These are phyloP conservation scores for Nomada flava DNA, from an alignment of 2,888 invertebrate species.

Conservation along the genomic window DNA sequence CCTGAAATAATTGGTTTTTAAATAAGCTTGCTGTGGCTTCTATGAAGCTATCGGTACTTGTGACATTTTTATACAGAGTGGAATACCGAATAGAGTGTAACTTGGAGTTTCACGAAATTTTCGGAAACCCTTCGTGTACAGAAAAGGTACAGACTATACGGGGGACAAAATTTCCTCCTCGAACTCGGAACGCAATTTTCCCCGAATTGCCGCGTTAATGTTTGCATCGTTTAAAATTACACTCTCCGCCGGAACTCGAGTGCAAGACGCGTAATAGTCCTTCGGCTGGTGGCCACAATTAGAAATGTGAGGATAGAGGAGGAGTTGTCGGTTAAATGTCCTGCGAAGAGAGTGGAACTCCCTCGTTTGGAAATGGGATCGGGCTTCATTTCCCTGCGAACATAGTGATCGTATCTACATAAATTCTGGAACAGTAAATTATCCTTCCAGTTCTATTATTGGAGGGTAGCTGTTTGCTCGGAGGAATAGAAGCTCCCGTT, in stretches of 20 bases:
- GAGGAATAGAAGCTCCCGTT: neutral
- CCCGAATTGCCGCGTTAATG: slow-evolving; percentile 28
- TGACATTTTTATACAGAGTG: neutral
- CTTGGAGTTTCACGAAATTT: neutral
- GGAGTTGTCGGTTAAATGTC: slow-evolving; percentile 35
- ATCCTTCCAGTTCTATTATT: too few species aligned
- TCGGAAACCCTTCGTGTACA: neutral
- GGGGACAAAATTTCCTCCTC: slow-evolving; percentile 13
- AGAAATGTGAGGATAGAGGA: slow-evolving; percentile 1
- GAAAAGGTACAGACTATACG: neutral
- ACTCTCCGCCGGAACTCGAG: neutral
- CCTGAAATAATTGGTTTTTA: neutral
- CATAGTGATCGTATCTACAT: slow-evolving; percentile 20
- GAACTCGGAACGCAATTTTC: slow-evolving; percentile 31
- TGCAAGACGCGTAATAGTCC: slow-evolving; percentile 14
- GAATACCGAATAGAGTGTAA: too few species aligned
- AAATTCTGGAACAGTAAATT: too few species aligned
- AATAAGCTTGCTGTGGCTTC: too few species aligned
- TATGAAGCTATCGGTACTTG: neutral
- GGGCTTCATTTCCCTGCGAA: slow-evolving; percentile 27
- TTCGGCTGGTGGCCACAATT: neutral
- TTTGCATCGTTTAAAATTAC: slow-evolving; percentile 13
- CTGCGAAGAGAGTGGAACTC: slow-evolving; percentile 37
- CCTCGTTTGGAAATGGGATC: slow-evolving; percentile 23
- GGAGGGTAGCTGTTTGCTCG: neutral